Evolutionary conservation across 2,888 invertebrate genomes (phyloP).

Genomic region (Pristionchus arcanus): DNA sequence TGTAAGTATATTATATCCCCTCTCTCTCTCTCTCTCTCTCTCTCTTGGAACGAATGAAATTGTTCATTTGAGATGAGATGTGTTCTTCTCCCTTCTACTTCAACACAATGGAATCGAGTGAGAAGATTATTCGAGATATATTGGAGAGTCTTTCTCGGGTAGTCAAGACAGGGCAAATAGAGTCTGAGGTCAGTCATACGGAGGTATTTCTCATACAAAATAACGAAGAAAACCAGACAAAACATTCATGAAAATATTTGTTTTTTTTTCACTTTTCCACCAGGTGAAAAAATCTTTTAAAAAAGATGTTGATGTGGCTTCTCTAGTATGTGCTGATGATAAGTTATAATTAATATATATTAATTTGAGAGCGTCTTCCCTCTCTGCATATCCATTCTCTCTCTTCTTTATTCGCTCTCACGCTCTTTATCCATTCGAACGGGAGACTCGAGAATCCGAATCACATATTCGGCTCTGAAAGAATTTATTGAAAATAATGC

Average conservation of each 20-base stretch:
- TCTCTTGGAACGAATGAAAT: background rate
- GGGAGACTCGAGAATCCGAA: slow-evolving; percentile 38
- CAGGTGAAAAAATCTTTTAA: background rate
- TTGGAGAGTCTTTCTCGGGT: background rate
- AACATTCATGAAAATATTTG: too few relatives aligned
- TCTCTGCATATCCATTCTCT: slow-evolving; percentile 1
- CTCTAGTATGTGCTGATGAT: too few relatives aligned
- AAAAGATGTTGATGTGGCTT: too few relatives aligned
- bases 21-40: too few relatives aligned
- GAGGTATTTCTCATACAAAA: too few relatives aligned
- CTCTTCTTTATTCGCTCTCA: background rate
- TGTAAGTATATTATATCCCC: background rate
- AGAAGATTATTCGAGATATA: background rate
- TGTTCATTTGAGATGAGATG: slow-evolving; percentile 46
- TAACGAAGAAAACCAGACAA: too few relatives aligned
- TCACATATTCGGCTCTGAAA: slow-evolving; percentile 30
- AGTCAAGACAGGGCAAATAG: background rate
- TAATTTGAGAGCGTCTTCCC: background rate
- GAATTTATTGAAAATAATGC: background rate
- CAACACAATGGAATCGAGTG: slow-evolving; percentile 38
- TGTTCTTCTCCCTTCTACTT: slow-evolving; percentile 12
- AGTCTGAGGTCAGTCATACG: background rate
- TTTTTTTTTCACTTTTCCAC: too few relatives aligned
- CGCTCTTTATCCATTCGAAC: background rate
- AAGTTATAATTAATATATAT: too few relatives aligned